Percentiles rank a stretch among this genome's conserved stretches.
phyloP scores from a whole-genome alignment of 1,140 invertebrate species.

The Pentalonia nigronervosa region DNA sequence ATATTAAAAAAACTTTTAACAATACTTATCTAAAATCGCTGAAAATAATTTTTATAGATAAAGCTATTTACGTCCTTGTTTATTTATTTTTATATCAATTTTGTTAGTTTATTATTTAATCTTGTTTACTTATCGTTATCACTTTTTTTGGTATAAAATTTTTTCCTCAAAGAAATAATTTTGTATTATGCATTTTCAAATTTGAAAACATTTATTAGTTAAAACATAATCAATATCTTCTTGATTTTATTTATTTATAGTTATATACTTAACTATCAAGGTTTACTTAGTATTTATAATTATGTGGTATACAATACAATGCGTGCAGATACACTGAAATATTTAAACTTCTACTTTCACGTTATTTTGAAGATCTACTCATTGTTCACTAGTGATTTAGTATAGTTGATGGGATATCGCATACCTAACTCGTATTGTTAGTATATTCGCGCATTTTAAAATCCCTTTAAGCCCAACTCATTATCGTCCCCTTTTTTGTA shows the following conservation, averaged over 20 bases:
- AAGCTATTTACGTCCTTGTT: background rate
- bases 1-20: background rate
- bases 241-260: background rate
- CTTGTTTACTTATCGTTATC: background rate
- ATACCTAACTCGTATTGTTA: constrained; percentile 16
- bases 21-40: background rate
- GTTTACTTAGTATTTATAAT: background rate
- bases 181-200: background rate
- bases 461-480: background rate
- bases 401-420: background rate
- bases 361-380: background rate
- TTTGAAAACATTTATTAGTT: background rate
- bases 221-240: background rate
- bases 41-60: background rate
- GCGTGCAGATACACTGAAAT: background rate
- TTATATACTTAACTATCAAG: background rate
- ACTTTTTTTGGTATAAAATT: background rate
- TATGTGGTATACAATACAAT: background rate
- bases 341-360: background rate
- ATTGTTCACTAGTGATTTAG: constrained; percentile 13
- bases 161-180: too few relatives aligned
- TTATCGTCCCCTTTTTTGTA: constrained; percentile 28
- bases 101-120: background rate
- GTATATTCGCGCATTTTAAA: constrained; percentile 17
- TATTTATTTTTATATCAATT: background rate